Evolutionary conservation across 2,888 invertebrate genomes (phyloP).

Genomic region (Acronicta alni): DNA sequence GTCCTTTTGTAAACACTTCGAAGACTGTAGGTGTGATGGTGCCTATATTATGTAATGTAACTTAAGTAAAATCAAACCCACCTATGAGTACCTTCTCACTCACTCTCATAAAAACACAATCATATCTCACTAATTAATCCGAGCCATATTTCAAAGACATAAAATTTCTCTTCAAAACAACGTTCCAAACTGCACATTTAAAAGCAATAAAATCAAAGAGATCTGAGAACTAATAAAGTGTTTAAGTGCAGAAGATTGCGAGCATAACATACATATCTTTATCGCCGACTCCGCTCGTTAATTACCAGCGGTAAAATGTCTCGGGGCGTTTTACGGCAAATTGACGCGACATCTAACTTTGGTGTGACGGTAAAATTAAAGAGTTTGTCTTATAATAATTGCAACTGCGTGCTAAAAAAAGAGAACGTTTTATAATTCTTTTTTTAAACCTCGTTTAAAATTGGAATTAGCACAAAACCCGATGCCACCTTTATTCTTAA

Average conservation of each 20-base stretch:
- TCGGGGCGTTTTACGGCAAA: constrained; percentile 30
- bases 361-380: constrained; percentile 26
- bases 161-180: constrained; percentile 41
- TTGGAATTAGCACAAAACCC: too few relatives aligned
- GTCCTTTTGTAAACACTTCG: too few relatives aligned
- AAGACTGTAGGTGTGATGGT: too few relatives aligned
- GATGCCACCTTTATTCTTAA: too few relatives aligned
- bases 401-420: not conserved
- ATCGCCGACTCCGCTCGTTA: constrained; percentile 45
- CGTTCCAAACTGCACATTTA: constrained; percentile 44
- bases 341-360: constrained; percentile 41
- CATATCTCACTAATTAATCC: constrained; percentile 40
- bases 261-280: constrained; percentile 57
- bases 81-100: constrained; percentile 28
- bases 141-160: constrained; percentile 38
- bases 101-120: constrained; percentile 23
- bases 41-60: too few relatives aligned
- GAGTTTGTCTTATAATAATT: not conserved
- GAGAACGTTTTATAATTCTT: not conserved
- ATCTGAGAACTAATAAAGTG: constrained; percentile 52
- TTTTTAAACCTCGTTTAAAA: not conserved
- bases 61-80: constrained; percentile 21
- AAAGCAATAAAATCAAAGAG: constrained; percentile 55
- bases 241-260: constrained; percentile 47
- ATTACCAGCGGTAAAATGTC: constrained; percentile 49